These are phyloP conservation scores for Cosmorhoe ocellata DNA, from an alignment of 2,888 invertebrate genomes.

Conservation along the genomic window DNA sequence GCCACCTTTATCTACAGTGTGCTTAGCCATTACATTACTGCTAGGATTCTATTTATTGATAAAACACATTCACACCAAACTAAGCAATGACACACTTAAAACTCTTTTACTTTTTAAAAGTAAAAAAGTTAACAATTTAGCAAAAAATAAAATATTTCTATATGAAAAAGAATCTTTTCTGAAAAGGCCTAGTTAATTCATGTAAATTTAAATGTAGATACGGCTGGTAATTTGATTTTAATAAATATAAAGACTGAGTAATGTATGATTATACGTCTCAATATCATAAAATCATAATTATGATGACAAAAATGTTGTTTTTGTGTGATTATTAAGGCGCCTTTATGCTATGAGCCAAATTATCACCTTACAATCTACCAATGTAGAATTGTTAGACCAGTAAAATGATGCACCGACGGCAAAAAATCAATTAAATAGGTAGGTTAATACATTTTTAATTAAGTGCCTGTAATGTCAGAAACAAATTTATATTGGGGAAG, in stretches of 20 bases:
- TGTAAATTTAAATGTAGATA: no score
- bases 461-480: no score
- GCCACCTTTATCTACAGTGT: slow-evolving; percentile 68
- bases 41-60: slow-evolving; percentile 56
- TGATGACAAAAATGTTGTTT: no score
- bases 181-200: slow-evolving; percentile 45
- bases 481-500: no score
- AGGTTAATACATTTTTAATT: no score
- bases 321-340: no score
- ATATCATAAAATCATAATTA: neutral
- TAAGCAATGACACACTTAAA: slow-evolving; percentile 52
- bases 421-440: no score
- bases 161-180: slow-evolving; percentile 66
- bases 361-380: no score
- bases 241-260: slow-evolving; percentile 37
- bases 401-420: no score
- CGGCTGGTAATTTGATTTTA: neutral
- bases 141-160: slow-evolving; percentile 58
- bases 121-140: slow-evolving; percentile 51
- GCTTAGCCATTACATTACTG: slow-evolving; percentile 47
- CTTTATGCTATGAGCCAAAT: no score
- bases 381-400: no score
- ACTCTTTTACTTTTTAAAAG: slow-evolving; percentile 57
- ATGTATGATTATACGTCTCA: slow-evolving; percentile 20
- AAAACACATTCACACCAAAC: slow-evolving; percentile 52